Conservation (phyloP, 2,797 vertebrate species). For the Sciurus vulgaris region DNA sequence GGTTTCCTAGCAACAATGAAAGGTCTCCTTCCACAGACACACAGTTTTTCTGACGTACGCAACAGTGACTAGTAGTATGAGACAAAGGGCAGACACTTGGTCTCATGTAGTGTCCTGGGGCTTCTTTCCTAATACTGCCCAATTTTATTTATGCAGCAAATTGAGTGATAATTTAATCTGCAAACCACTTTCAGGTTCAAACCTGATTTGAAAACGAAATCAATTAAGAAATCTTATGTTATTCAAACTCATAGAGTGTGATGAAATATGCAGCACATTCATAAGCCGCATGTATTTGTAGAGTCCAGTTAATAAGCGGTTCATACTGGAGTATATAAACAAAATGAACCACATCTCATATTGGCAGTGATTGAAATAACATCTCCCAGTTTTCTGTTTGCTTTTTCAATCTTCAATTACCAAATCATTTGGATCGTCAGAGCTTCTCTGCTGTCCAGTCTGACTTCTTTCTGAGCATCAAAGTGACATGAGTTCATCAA, state of each 20-base stretch:
- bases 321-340: background rate
- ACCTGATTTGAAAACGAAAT: conserved; percentile 27
- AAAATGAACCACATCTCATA: background rate
- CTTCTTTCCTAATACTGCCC: background rate
- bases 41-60: background rate
- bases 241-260: conserved; percentile 4
- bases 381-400: conserved; percentile 25
- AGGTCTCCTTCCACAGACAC: background rate
- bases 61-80: background rate
- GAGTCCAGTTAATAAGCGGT: background rate
- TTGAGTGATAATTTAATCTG: background rate
- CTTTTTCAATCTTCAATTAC: conserved; percentile 63
- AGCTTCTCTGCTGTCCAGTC: background rate
- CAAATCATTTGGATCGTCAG: background rate
- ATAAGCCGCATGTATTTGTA: background rate
- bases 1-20: conserved; percentile 67
- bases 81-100: conserved; percentile 24
- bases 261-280: background rate
- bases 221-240: background rate
- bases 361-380: conserved; percentile 42
- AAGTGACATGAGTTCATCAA: conserved; percentile 2
- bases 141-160: conserved; percentile 12
- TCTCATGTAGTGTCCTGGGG: background rate
- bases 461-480: conserved; percentile 2
- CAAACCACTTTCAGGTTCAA: conserved; percentile 21